Base-by-base conservation (phyloP, 2,888 invertebrate species). In the Invenusta paracnida region DNA sequence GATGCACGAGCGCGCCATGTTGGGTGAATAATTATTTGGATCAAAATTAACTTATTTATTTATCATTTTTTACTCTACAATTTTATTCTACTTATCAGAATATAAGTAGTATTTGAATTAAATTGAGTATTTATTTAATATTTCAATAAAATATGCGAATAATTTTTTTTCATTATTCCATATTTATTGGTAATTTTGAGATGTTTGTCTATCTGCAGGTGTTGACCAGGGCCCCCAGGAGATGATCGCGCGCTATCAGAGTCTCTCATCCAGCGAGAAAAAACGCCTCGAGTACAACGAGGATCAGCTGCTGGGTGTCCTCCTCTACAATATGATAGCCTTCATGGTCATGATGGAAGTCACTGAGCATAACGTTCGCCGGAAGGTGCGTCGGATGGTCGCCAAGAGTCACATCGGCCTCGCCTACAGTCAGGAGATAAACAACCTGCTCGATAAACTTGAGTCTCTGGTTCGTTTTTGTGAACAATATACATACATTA, bases 391-490 rank as follows among this genome's bases (percentile, higher is more conserved):
- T 17, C 93, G 99, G 81, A 92, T 99, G 87, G 93, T 99, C 13
- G 99, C 99, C 1, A 99, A 99, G 92, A 97, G 97, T 91, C 99
- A 99, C 90, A 98, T 99, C 89, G 98, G 99, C 0, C 93, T 99
- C 73, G 95, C 96, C 0, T 97, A 98, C 92, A 98, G 98, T 88
- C 97, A 97, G 91, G 97, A 98, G 92, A 96, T 99, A 85, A 98
- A 99, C 92, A 95, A 96, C 90, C 93, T 99, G 25, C 93, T 99
- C 29, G 98, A 99, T 92, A 96, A 96, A 91, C 95, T 99, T 85
- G 95, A 95, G 89, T 95, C 96, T 91, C 93, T 98, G 94, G 97
- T 98, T 92, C 93, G 94, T 92, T 17, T n/a, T n/a, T n/a, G n/a
- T n/a, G n/a, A n/a, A n/a, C n/a, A n/a, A n/a, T n/a, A n/a, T n/a